Evolutionary conservation across 2,113 vertebrate genomes (phyloP), one percentile per base, ranked within the genome.

Genomic region (Nothoprocta pentlandii): DNA sequence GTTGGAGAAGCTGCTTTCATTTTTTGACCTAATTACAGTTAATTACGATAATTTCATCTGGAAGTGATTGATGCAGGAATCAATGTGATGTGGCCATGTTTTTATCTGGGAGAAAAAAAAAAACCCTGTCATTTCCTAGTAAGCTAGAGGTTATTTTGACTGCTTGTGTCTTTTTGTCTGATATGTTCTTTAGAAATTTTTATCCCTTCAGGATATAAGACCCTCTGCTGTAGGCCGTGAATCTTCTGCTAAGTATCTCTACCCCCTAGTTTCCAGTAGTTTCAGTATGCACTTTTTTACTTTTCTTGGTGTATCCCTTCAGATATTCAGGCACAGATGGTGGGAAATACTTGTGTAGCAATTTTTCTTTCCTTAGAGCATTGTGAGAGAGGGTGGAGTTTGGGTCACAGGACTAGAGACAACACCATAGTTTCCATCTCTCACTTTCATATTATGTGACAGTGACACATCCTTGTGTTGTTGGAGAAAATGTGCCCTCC

Each of bases 11-110:
- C 54, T 51, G 54, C 15, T 95, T 95, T 79, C 7, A 54, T 95
- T 90, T 94, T 95, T 59, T 93, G 90, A 87, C 76, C 71, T 88
- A 85, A 93, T 95, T 96, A 62, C 41, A 85, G n/a, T 80, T 90
- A 91, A 90, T 85, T 76, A 68, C 0, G 8, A 54, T 94, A 85
- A 91, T 96, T 93, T 90, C 66, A 32, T 76, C 62, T 90, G 63
- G 46, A 85, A 91, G 66, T 59, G 71, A 63, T 77, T 94, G 92
- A 85, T 94, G 54, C 7, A 7, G 39, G 54, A 79, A 74, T 85
- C 75, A 63, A 2, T 4, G 17, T 91, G 67, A 79, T 79, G 44
- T 85, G 30, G 16, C 51, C 36, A 6, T 66, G 36, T 76, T 91
- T 44, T 90, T 32, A 59, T 59, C 36, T 36, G 54, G 25, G 63